A percentile compares a stretch with the other conserved stretches of the same genome.
phyloP scores from a whole-genome alignment of 2,113 vertebrate genomes.

The Brachyhypopomus occidentalis region DNA sequence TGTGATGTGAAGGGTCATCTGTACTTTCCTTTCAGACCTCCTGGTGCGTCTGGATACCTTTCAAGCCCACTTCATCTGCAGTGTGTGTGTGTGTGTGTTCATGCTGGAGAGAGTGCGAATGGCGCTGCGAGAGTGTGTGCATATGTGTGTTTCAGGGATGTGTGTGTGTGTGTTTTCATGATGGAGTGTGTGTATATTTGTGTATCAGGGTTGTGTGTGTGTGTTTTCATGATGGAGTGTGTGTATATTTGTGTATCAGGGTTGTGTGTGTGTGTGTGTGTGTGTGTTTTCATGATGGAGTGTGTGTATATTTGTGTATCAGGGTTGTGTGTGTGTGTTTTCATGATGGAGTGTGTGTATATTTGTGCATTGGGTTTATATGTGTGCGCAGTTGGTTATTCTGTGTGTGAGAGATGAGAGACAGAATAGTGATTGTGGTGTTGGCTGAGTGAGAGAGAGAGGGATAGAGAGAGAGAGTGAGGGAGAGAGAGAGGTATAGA shows the following conservation, averaged over 20 bases:
- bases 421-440: conserved; percentile 7
- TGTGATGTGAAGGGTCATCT: conserved; percentile 58
- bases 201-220: too few relatives aligned
- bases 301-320: conserved; percentile 54
- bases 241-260: conserved; percentile 52
- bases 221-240: conserved; percentile 33
- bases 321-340: conserved; percentile 50
- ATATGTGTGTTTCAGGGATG: conserved; percentile 52
- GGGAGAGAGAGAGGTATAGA: not conserved
- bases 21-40: conserved; percentile 66
- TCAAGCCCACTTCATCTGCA: conserved; percentile 65
- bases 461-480: not conserved
- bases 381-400: conserved; percentile 3
- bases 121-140: conserved; percentile 29
- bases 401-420: conserved; percentile 2
- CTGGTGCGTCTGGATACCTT: conserved; percentile 59
- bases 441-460: conserved; percentile 53
- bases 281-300: conserved; percentile 12
- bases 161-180: conserved; percentile 43
- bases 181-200: conserved; percentile 53
- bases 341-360: too few relatives aligned
- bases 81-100: conserved; percentile 32
- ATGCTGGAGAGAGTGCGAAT: conserved; percentile 23
- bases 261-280: conserved; percentile 50
- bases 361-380: not conserved